Evolutionary conservation across 1,140 invertebrate genomes (phyloP).

Genomic region (Callitettix versicolor): DNA sequence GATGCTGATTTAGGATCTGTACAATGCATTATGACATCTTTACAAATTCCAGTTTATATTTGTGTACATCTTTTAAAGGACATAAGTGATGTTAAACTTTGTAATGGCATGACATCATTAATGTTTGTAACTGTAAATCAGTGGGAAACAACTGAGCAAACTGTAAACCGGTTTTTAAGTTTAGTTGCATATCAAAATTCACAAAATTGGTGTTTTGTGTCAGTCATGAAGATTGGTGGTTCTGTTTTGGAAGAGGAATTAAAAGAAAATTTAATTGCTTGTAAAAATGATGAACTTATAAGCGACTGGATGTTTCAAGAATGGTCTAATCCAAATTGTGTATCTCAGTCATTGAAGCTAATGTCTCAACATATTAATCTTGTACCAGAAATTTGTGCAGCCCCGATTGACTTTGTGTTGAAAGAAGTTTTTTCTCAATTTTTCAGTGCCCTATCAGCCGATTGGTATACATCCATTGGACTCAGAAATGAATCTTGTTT

Average conservation of each 20-base stretch:
- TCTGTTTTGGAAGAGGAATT: neutral
- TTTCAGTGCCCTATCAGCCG: neutral
- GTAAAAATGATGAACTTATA: neutral
- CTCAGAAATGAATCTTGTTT: neutral
- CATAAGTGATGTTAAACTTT: neutral
- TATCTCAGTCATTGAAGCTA: neutral
- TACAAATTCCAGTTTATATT: conserved; percentile 12
- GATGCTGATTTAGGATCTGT: conserved; percentile 4
- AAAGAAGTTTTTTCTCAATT: conserved; percentile 1
- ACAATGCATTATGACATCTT: neutral
- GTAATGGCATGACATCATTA: conserved; percentile 13
- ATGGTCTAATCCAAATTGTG: neutral
- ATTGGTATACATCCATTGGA: neutral
- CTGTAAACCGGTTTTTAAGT: conserved; percentile 5
- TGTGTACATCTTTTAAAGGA: conserved; percentile 11
- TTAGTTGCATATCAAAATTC: neutral
- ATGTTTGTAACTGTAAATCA: conserved; percentile 15
- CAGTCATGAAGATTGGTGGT: conserved; percentile 11
- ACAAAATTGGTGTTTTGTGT: conserved; percentile 8
- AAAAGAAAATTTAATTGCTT: neutral
- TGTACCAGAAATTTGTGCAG: neutral
- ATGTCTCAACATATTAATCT: neutral
- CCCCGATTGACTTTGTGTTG: neutral
- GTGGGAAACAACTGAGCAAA: conserved; percentile 11
- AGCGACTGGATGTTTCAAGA: neutral